A percentile compares a stretch with the other conserved stretches of the same genome.
Conservation (phyloP, 2,888 invertebrate species). For the Dascillus cervinus region DNA sequence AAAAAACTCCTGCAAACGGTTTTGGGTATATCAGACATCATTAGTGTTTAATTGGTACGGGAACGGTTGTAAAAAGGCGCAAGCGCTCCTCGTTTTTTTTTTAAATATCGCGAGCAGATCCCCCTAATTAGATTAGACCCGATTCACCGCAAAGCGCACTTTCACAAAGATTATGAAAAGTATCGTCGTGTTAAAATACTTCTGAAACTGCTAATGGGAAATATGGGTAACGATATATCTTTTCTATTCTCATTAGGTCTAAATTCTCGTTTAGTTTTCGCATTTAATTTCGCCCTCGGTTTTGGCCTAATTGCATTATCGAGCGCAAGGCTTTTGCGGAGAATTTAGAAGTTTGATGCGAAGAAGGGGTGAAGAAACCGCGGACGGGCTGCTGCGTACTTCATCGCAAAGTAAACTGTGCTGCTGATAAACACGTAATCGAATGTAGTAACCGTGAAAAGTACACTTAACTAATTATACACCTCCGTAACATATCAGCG, state of each 20-base stretch:
- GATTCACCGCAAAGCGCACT: no score
- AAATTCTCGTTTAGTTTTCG: slow-evolving; percentile 54
- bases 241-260: slow-evolving; percentile 52
- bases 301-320: slow-evolving; percentile 48
- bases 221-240: slow-evolving; percentile 22
- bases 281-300: slow-evolving; percentile 53
- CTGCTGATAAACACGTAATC: no score
- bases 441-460: no score
- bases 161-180: no score
- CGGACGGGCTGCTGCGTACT: no score
- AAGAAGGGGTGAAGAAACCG: slow-evolving; percentile 4
- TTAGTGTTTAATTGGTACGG: background rate
- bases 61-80: background rate
- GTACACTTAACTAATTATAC: no score
- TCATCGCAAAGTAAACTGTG: no score
- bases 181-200: no score
- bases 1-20: no score
- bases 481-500: no score
- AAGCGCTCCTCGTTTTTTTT: background rate
- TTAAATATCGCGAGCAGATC: no score
- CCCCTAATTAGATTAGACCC: no score
- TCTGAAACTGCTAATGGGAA: slow-evolving; percentile 24
- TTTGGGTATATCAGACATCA: background rate
- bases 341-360: slow-evolving; percentile 19
- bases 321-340: slow-evolving; percentile 29